phyloP scores from a whole-genome alignment of 2,888 invertebrate species.

The Pinctada fucata region DNA sequence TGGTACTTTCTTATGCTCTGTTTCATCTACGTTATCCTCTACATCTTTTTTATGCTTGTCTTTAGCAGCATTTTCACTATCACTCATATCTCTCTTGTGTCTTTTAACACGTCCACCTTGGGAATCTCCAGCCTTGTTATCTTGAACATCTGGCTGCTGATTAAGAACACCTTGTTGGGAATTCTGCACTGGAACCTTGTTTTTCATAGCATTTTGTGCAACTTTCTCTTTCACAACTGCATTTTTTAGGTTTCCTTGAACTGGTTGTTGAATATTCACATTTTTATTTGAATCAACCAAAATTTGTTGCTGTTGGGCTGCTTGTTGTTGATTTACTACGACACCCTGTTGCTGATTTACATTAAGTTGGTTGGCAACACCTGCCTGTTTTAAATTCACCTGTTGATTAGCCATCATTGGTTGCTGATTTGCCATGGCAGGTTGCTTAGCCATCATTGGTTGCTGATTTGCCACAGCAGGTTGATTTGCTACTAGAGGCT shows the following conservation, averaged over 20 bases:
- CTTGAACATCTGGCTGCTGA: not conserved
- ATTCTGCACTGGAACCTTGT: not conserved
- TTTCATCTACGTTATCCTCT: not conserved
- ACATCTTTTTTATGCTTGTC: not conserved
- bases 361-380: no score
- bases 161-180: no score
- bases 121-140: not conserved
- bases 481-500: not conserved
- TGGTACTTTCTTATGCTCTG: not conserved
- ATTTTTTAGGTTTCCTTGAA: not conserved
- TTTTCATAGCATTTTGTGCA: not conserved
- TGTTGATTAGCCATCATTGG: not conserved
- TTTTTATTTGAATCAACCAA: no score
- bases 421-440: no score
- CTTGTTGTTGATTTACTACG: not conserved
- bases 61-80: not conserved
- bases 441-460: no score
- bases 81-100: not conserved
- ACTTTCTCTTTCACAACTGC: not conserved
- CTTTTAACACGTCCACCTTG: not conserved
- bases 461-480: not conserved
- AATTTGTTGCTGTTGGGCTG: not conserved
- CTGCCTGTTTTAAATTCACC: not conserved
- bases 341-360: not conserved
- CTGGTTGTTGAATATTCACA: no score